Base-by-base conservation (phyloP, 1,140 invertebrate species). In the Lethrus apterus region DNA sequence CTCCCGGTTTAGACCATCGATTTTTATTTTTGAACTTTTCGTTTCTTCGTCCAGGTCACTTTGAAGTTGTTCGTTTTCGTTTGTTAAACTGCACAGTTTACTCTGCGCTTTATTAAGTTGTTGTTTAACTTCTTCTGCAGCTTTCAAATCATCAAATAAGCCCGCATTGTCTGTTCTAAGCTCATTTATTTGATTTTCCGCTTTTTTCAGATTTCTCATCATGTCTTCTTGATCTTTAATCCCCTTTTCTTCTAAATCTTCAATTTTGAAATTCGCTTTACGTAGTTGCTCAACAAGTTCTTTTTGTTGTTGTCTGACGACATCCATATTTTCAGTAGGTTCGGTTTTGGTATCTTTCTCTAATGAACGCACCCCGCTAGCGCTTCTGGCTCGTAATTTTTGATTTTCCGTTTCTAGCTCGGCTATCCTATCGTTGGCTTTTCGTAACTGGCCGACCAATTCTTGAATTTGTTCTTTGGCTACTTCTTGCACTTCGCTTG, bases 401-500 rank as follows among this genome's bases (percentile, higher is more conserved):
- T 17, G 19, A 34, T 46, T 36, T 10, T 42, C 17, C 4, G 38
- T 38, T 44, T 56, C 44, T n/a, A 53, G 40, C 18, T 34, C 26
- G 10, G 40, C 44, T 21, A 53, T 45, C 10, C 20, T 15, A 1
- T 45, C 43, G 9, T 45, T 45, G 4, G 31, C 20, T 35, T 35
- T 21, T 33, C 54, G 53, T n/a, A 55, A 20, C 10, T 51, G 45
- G 5, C 56, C 44, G 14, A 52, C 46, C n/a, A 63, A 30, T 15
- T 57, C 57, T 30, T 56, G 49, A 19, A 62, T 53, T 50, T 60
- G 54, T 20, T 54, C 47, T 46, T 57, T 63, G 10, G 60, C 58
- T 9, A 52, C 42, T 13, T 57, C 48, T 48, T 63, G 60, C 1
- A 59, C 50, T 49, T 63, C 56, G 4, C 43, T 34, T 1, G 57